A percentile compares a stretch with the other conserved stretches of the same genome.
phyloP scores from a whole-genome alignment of 2,888 invertebrate genomes.

The Andrena flavipes region DNA sequence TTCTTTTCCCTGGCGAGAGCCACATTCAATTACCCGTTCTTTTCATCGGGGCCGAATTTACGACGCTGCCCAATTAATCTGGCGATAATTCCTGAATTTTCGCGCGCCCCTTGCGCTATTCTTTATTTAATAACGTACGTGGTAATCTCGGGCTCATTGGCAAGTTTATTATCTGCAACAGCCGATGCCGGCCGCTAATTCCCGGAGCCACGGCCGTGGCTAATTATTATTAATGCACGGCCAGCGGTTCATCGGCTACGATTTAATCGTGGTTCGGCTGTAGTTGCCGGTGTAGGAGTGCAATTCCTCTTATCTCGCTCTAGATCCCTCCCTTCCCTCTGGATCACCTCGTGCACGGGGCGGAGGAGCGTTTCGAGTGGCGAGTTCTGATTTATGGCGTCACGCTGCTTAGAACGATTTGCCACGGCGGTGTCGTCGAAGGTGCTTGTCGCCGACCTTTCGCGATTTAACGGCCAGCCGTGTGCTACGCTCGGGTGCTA shows the following conservation, averaged over 20 bases:
- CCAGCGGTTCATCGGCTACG: slow-evolving; percentile 60
- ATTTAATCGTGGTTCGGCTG: slow-evolving; percentile 60
- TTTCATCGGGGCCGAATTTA: slow-evolving; percentile 27
- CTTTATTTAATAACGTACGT: slow-evolving; percentile 9
- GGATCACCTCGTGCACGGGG: slow-evolving; percentile 1
- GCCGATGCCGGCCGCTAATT: slow-evolving; percentile 38
- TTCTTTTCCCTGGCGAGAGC: slow-evolving; percentile 28
- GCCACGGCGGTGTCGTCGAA: slow-evolving; percentile 56
- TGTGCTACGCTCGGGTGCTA: not conserved
- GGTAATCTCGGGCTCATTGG: slow-evolving; percentile 6
- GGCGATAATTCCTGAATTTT: slow-evolving; percentile 31
- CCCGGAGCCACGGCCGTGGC: slow-evolving; percentile 27
- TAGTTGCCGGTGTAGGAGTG: not conserved
- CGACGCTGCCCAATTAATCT: slow-evolving; percentile 39
- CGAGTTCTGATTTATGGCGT: slow-evolving; percentile 68
- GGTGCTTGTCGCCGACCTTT: slow-evolving; percentile 37
- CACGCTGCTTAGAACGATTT: slow-evolving; percentile 66
- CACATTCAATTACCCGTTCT: slow-evolving; percentile 44
- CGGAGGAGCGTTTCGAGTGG: slow-evolving; percentile 38
- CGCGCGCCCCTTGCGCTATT: slow-evolving; percentile 20
- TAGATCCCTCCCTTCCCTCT: not conserved
- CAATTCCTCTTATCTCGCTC: not conserved
- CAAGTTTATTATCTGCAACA: slow-evolving; percentile 44
- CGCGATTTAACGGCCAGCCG: slow-evolving; percentile 22
- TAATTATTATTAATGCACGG: slow-evolving; percentile 67